Evolutionary conservation across 2,888 invertebrate genomes (phyloP).

Genomic region (Crioceris asparagi): DNA sequence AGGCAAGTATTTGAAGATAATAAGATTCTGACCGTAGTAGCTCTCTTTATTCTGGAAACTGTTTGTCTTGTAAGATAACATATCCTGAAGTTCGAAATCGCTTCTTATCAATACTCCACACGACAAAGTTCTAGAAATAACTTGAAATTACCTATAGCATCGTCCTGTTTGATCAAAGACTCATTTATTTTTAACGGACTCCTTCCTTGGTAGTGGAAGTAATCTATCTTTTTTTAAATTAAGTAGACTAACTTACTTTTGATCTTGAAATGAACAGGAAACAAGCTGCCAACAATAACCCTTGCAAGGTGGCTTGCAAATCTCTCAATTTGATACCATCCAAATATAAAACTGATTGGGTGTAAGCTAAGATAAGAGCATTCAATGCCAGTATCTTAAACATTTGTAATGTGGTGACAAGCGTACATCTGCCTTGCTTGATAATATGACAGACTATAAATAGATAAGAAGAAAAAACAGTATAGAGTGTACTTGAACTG

Average conservation of each 20-base stretch:
- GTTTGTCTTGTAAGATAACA: no score
- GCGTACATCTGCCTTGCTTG: conserved; percentile 97
- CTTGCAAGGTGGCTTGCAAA: conserved; percentile 95
- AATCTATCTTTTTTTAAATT: neutral
- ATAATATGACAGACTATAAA: conserved; percentile 93
- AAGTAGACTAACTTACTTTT: conserved; percentile 51
- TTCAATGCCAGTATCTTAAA: conserved; percentile 98
- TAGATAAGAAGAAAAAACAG: neutral
- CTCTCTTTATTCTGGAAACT: no score
- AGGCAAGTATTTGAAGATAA: no score
- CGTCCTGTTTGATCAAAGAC: neutral
- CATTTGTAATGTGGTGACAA: conserved; percentile 99
- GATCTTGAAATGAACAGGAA: conserved; percentile 97
- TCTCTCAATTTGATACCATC: conserved; percentile 98
- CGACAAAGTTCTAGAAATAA: neutral
- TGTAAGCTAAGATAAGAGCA: conserved; percentile 94
- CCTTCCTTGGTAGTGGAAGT: neutral
- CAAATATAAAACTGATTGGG: conserved; percentile 94
- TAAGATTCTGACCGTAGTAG: no score
- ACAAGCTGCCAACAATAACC: conserved; percentile 88
- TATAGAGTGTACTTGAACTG: conserved; percentile 7
- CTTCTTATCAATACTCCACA: no score
- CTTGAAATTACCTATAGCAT: neutral
- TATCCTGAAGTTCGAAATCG: no score
- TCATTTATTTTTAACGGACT: neutral